These are phyloP conservation scores for Ceratotherium simum DNA, from an alignment of 2,113 vertebrate species.

Conservation along the genomic window DNA sequence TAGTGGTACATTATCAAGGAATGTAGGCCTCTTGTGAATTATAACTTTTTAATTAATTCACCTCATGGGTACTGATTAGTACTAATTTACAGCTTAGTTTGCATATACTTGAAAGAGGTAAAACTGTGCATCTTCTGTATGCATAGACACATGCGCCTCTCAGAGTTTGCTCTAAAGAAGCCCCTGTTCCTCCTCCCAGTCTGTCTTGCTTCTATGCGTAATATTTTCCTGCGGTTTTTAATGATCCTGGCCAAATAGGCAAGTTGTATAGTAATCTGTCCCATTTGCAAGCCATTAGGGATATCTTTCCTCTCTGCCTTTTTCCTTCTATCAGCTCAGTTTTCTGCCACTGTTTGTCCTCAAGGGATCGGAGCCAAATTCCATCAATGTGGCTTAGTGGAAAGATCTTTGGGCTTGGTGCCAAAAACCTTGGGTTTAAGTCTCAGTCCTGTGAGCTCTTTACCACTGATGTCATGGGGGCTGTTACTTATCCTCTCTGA, in stretches of 20 bases:
- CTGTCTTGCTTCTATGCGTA: neutral
- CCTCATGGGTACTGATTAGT: slow-evolving; percentile 54
- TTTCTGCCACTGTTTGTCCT: neutral
- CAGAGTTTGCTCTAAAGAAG: neutral
- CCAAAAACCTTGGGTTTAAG: neutral
- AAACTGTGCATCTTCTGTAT: neutral
- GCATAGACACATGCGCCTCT: rapidly evolving
- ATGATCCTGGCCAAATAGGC: neutral
- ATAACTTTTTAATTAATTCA: slow-evolving; percentile 76
- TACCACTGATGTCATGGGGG: neutral
- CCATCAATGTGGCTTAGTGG: neutral
- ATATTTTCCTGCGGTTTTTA: neutral
- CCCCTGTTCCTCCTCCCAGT: too few species aligned
- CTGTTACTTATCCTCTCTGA: neutral
- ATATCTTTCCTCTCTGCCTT: too few species aligned
- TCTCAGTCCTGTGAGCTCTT: neutral
- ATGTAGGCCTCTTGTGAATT: slow-evolving; percentile 64
- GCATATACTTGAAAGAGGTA: slow-evolving; percentile 51
- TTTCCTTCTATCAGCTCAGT: neutral
- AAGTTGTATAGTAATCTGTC: neutral
- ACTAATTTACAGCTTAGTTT: slow-evolving; percentile 64
- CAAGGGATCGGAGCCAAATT: neutral
- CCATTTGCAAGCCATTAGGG: neutral
- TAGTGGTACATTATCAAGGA: slow-evolving; percentile 61
- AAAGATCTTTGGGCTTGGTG: neutral